Base-by-base conservation (phyloP, 2,797 vertebrate genomes). In the Brotula barbata region DNA sequence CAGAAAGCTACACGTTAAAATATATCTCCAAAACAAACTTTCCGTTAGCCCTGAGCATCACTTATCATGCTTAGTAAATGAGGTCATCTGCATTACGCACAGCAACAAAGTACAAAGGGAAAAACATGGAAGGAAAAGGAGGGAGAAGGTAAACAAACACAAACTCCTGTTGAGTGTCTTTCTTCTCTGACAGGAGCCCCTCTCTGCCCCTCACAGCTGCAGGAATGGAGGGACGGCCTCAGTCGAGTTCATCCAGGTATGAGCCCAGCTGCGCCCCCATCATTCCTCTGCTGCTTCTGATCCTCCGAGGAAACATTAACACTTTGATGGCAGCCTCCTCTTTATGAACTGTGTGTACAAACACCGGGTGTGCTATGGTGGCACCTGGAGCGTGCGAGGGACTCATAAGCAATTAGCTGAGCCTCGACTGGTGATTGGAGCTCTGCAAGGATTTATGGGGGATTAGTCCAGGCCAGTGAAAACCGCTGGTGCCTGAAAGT, bases 401-500 rank as follows among this genome's bases (percentile, higher is more conserved):
- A 71, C 84, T 90, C 70, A 49, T 90, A 81, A 88, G 82, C 81
- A 86, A 84, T 87, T 87, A 88, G 80, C 71, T 40, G 45, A 73
- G 77, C 75, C 74, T 69, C 58, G 54, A 58, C 73, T 77, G 77
- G 77, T 71, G 83, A 88, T 85, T 80, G 80, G 69, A 77, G 79
- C 65, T 39, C 87, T 83, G 78, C 78, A 70, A 75, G 80, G 78
- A 80, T 91, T 92, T 91, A 90, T 80, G 76, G 85, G 81, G 81
- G 77, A 88, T 85, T 81, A 80, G 77, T 57, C 64, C 71, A 80
- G 82, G 83, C 86, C 85, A 90, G 80, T 89, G 84, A 91, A 92
- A 91, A 84, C 77, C 73, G 56, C 73, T 85, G 78, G 87, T 87
- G 88, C 88, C 87, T 90, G 84, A 89, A 90, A 91, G 85, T 89